Percentiles rank a stretch among this genome's conserved stretches.
phyloP scores from a whole-genome alignment of 2,797 vertebrate genomes.

The Brachymystax lenok region DNA sequence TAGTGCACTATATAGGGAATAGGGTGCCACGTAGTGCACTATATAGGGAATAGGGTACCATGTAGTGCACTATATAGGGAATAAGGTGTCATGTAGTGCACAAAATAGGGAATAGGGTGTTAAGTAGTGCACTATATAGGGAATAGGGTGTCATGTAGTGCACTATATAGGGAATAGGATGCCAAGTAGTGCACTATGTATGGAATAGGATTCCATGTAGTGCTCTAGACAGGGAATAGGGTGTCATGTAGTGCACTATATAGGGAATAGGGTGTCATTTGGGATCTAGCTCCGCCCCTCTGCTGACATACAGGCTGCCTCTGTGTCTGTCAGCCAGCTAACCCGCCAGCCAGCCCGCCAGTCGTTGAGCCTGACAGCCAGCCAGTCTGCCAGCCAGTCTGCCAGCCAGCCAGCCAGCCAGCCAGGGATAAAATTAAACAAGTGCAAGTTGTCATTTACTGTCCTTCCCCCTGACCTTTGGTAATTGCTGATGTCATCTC shows the following conservation, averaged over 20 bases:
- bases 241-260: neutral
- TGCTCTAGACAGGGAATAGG: neutral
- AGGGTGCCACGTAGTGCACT: too few species aligned
- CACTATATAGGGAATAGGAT: too few species aligned
- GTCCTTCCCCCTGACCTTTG: conserved; percentile 16
- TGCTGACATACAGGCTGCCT: conserved; percentile 1
- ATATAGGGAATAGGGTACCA: too few species aligned
- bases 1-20: neutral
- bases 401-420: neutral
- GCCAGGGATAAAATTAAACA: conserved; percentile 15
- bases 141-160: neutral
- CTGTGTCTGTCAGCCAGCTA: too few species aligned
- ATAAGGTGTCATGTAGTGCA: too few species aligned
- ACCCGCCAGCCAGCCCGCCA: too few species aligned
- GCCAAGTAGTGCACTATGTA: neutral
- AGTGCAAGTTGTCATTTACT: conserved; percentile 13
- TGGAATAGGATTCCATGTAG: too few species aligned
- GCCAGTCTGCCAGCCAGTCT: too few species aligned
- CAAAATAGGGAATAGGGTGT: too few species aligned
- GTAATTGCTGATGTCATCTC: neutral
- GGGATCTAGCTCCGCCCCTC: neutral
- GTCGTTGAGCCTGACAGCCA: too few species aligned
- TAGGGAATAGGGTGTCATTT: too few species aligned
- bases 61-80: neutral
- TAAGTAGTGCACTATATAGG: neutral